These are phyloP conservation scores for Melanotus villosus DNA, from an alignment of 2,888 invertebrate genomes.

Conservation along the genomic window DNA sequence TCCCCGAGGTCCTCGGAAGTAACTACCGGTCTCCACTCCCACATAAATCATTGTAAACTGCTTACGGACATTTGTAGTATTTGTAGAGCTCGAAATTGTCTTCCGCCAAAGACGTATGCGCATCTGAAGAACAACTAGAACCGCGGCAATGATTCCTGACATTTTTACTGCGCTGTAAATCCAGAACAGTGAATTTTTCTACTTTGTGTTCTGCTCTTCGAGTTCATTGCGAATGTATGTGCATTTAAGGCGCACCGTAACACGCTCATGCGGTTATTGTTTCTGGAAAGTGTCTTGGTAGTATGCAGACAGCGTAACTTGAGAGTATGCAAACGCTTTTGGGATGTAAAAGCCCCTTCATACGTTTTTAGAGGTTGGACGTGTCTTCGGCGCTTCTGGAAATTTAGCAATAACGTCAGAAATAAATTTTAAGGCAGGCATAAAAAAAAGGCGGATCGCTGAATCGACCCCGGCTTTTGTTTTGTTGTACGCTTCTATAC, in stretches of 20 bases:
- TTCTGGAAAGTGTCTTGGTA: constrained; percentile 29
- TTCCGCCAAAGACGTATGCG: constrained; percentile 45
- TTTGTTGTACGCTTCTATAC: constrained; percentile 20
- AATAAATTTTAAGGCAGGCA: constrained; percentile 36
- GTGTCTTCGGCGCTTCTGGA: constrained; percentile 29
- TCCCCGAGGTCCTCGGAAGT: constrained; percentile 42
- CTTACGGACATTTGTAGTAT: constrained; percentile 47
- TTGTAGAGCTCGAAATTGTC: constrained; percentile 48
- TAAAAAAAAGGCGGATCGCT: constrained; percentile 30
- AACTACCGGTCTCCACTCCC: constrained; percentile 45
- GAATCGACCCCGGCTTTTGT: constrained; percentile 30
- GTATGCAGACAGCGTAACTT: constrained; percentile 36
- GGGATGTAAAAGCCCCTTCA: constrained; percentile 32
- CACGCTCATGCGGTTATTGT: constrained; percentile 29
- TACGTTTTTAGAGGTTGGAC: constrained; percentile 39
- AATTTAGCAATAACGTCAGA: constrained; percentile 36
- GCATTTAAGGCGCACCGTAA: constrained; percentile 31
- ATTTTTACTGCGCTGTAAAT: constrained; percentile 44
- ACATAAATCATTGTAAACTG: constrained; percentile 48
- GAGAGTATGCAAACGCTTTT: constrained; percentile 35
- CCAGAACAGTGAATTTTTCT: constrained; percentile 42
- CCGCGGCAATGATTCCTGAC: constrained; percentile 37
- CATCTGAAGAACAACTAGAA: constrained; percentile 41
- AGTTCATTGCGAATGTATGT: constrained; percentile 40
- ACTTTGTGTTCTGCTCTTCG: constrained; percentile 41